Evolutionary conservation across 2,888 invertebrate genomes (phyloP).

Genomic region (Schrankia costaestrigalis): DNA sequence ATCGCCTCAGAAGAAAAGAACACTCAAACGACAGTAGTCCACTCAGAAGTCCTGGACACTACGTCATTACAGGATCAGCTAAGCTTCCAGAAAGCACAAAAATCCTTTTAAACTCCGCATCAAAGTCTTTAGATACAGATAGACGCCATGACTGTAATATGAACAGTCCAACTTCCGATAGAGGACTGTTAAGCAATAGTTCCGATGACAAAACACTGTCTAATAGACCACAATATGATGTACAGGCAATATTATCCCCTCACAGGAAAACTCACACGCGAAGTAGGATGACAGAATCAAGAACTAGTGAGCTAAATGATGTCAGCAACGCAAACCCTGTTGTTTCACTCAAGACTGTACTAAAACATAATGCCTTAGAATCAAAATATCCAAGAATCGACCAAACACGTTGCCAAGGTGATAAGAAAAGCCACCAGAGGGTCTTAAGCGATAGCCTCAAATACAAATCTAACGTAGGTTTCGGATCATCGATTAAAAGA

Average conservation of each 20-base stretch:
- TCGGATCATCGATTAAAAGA: slow-evolving; percentile 79
- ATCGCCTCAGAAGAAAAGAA: slow-evolving; percentile 64
- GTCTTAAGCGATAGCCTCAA: slow-evolving; percentile 48
- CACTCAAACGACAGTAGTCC: slow-evolving; percentile 67
- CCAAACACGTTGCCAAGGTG: slow-evolving; percentile 66
- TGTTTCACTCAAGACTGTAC: slow-evolving; percentile 64
- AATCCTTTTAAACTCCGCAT: slow-evolving; percentile 58
- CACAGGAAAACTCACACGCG: slow-evolving; percentile 75
- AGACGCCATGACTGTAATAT: slow-evolving; percentile 57
- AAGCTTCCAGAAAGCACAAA: slow-evolving; percentile 60
- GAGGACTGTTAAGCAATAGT: slow-evolving; percentile 61
- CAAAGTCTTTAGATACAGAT: slow-evolving; percentile 67
- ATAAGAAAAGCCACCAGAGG: slow-evolving; percentile 45
- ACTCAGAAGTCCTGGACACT: slow-evolving; percentile 68
- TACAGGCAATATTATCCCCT: slow-evolving; percentile 60
- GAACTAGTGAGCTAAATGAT: slow-evolving; percentile 64
- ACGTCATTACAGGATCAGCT: slow-evolving; percentile 70
- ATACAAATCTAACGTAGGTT: slow-evolving; percentile 43
- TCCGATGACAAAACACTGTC: slow-evolving; percentile 74
- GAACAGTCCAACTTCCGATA: slow-evolving; percentile 69
- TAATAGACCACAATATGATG: slow-evolving; percentile 61
- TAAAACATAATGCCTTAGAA: slow-evolving; percentile 70
- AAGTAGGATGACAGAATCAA: slow-evolving; percentile 78
- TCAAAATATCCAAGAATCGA: slow-evolving; percentile 64
- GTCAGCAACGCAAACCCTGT: slow-evolving; percentile 54